These are phyloP conservation scores for Potorous gilbertii DNA, from an alignment of 2,797 vertebrate species.

Conservation along the genomic window DNA sequence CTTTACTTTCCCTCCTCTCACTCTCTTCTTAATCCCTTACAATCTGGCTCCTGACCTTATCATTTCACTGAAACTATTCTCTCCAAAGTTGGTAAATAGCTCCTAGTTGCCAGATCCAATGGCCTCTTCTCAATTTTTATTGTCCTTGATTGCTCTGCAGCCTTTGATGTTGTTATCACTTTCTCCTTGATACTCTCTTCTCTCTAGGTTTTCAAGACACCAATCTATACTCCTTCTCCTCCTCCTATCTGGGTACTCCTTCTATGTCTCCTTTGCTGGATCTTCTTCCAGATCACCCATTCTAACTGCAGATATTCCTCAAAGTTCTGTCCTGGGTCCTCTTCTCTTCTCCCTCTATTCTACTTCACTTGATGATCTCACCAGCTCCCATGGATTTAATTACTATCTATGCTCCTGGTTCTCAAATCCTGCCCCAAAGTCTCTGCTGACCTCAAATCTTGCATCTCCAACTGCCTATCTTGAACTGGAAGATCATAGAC, in stretches of 20 bases:
- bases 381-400: no score
- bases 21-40: not conserved
- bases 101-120: not conserved
- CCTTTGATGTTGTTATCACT: not conserved
- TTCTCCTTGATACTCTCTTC: not conserved
- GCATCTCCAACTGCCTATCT: no score
- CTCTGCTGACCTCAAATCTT: no score
- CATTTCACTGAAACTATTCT: not conserved
- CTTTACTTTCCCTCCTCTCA: not conserved
- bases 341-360: no score
- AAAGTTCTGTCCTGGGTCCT: not conserved
- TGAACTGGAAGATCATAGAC: no score
- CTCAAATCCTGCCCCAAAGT: no score
- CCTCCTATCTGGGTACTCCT: not conserved
- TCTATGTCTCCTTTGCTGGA: not conserved
- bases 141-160: not conserved
- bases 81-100: not conserved
- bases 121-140: not conserved
- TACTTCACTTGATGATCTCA: no score
- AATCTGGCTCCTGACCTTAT: not conserved
- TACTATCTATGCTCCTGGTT: no score
- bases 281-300: not conserved
- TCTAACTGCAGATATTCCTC: not conserved
- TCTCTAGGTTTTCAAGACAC: not conserved
- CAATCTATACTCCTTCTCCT: not conserved